A percentile compares a stretch with the other conserved stretches of the same genome.
Conservation (phyloP, 2,113 vertebrate genomes). For the Scomber japonicus region DNA sequence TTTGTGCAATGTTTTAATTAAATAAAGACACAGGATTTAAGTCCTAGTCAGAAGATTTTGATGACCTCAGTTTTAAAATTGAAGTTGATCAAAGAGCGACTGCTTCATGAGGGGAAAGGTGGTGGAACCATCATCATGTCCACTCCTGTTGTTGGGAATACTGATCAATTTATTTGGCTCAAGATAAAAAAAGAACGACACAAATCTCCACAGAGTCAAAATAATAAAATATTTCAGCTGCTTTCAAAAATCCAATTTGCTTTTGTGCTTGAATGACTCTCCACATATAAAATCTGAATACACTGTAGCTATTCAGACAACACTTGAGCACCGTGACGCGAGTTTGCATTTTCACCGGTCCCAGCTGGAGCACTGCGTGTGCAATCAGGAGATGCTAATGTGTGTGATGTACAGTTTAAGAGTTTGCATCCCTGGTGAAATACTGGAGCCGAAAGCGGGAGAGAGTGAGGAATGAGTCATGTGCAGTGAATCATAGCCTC, state of each 20-base stretch:
- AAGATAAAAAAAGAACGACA: not conserved
- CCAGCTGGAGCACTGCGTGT: constrained; percentile 49
- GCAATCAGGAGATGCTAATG: constrained; percentile 59
- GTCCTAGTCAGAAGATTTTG: too few relatives aligned
- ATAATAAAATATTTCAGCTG: constrained; percentile 5
- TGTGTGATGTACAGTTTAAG: constrained; percentile 59
- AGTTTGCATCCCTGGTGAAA: constrained; percentile 73
- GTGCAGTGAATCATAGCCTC: constrained; percentile 82
- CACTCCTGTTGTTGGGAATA: not conserved
- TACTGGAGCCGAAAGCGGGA: constrained; percentile 55
- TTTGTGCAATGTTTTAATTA: not conserved
- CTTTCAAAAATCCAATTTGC: not conserved
- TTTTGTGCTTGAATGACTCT: constrained; percentile 6
- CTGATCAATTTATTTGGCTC: not conserved
- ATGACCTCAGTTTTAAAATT: too few relatives aligned
- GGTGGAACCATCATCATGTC: not conserved
- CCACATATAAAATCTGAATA: constrained; percentile 22
- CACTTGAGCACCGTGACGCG: not conserved
- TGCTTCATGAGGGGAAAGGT: not conserved
- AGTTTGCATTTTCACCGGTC: constrained; percentile 29
- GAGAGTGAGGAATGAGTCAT: constrained; percentile 79
- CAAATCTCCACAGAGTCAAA: not conserved
- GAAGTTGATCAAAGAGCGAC: not conserved
- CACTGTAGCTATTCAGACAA: constrained; percentile 4
- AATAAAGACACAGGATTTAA: not conserved